Evolutionary conservation across 2,888 invertebrate genomes (phyloP).

Genomic region (Stratiomys singularior): DNA sequence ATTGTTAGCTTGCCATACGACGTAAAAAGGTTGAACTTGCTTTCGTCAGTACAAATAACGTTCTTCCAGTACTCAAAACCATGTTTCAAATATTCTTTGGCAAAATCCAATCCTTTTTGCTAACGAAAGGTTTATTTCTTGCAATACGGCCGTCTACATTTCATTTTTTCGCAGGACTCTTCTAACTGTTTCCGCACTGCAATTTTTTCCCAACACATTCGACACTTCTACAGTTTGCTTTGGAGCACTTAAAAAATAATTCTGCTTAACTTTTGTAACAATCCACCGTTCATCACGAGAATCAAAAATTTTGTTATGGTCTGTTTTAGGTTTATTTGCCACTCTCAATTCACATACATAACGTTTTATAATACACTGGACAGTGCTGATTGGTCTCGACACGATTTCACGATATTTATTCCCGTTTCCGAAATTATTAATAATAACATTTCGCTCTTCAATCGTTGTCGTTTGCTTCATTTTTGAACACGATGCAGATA

Average conservation of each 20-base stretch:
- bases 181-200: slow-evolving; percentile 5
- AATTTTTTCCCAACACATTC: neutral
- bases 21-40: no score
- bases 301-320: slow-evolving; percentile 8
- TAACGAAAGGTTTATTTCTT: slow-evolving; percentile 2
- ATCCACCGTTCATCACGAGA: neutral
- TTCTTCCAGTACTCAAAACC: neutral
- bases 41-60: no score
- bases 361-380: neutral
- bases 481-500: neutral
- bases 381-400: neutral
- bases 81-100: neutral
- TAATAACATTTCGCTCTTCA: neutral
- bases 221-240: neutral
- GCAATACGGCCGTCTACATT: neutral
- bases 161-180: slow-evolving; percentile 8
- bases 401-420: slow-evolving; percentile 18
- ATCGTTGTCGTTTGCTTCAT: slow-evolving; percentile 11
- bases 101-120: neutral
- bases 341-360: neutral
- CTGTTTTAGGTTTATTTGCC: neutral
- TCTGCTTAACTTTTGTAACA: neutral
- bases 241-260: slow-evolving; percentile 12
- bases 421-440: neutral
- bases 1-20: no score